Evolutionary conservation across 2,888 invertebrate genomes (phyloP).

Genomic region (Lobophora halterata): DNA sequence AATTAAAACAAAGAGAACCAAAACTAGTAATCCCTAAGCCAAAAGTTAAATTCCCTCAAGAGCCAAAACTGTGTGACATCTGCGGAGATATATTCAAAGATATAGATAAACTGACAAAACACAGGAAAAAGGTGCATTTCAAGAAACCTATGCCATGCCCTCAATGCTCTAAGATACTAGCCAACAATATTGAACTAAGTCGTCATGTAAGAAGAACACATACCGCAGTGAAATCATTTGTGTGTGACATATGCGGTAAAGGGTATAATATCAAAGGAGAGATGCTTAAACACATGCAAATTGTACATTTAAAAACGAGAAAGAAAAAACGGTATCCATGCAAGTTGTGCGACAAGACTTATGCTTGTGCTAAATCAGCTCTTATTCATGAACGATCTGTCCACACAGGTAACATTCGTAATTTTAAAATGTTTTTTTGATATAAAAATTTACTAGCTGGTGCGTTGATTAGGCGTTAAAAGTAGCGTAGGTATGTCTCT

Average conservation of each 20-base stretch:
- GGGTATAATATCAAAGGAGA: constrained; percentile 61
- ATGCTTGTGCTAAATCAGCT: constrained; percentile 64
- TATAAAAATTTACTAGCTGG: too few relatives aligned
- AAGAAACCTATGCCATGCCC: constrained; percentile 54
- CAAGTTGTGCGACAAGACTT: constrained; percentile 64
- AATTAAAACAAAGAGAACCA: constrained; percentile 27
- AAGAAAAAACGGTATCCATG: constrained; percentile 52
- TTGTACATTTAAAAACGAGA: constrained; percentile 50
- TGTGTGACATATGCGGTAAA: constrained; percentile 60
- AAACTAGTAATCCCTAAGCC: constrained; percentile 19
- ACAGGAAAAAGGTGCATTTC: constrained; percentile 53
- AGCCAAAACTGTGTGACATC: constrained; percentile 57
- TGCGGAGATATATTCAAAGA: constrained; percentile 60
- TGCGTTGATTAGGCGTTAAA: too few relatives aligned
- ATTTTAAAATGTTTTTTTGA: neutral
- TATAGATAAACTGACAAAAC: constrained; percentile 48
- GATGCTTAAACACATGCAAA: constrained; percentile 52
- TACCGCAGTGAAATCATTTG: constrained; percentile 47
- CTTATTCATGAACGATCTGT: constrained; percentile 68
- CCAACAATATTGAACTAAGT: constrained; percentile 51
- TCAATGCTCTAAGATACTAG: constrained; percentile 53
- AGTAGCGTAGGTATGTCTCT: too few relatives aligned
- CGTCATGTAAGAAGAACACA: constrained; percentile 64
- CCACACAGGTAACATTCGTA: constrained; percentile 62
- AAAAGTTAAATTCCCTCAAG: constrained; percentile 13